Evolutionary conservation across 2,113 vertebrate genomes (phyloP).

Genomic region (Alligator sinensis): DNA sequence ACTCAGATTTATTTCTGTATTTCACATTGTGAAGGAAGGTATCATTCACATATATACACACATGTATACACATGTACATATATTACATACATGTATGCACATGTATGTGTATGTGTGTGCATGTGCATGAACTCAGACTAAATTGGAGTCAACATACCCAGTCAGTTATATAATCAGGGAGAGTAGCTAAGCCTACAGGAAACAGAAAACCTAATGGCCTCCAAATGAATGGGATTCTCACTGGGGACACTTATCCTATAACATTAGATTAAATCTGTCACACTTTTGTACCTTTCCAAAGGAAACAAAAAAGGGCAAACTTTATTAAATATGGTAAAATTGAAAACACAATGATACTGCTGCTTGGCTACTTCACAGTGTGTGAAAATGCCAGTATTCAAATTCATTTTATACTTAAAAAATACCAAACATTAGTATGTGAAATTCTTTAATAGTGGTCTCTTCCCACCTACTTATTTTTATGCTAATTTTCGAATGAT

Average conservation of each 20-base stretch:
- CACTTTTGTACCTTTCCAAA: neutral
- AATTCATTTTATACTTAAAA: constrained; percentile 51
- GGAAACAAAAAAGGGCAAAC: neutral
- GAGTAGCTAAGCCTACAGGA: neutral
- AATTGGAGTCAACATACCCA: neutral
- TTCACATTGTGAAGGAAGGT: neutral
- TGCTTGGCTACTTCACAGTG: neutral
- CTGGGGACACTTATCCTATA: neutral
- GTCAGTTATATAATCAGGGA: neutral
- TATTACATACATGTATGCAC: neutral
- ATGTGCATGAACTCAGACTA: neutral
- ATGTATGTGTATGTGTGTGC: neutral
- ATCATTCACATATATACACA: neutral
- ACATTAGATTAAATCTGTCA: neutral
- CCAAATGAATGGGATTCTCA: neutral
- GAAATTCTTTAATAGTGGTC: neutral
- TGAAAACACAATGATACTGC: neutral
- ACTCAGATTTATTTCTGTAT: neutral
- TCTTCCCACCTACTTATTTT: constrained; percentile 38
- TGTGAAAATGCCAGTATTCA: constrained; percentile 24
- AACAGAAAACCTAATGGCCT: neutral
- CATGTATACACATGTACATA: neutral
- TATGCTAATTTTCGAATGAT: constrained; percentile 4
- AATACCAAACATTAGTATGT: neutral
- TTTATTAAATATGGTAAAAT: neutral